These are phyloP conservation scores for Myotis myotis DNA, from an alignment of 2,797 vertebrate genomes.

Conservation along the genomic window DNA sequence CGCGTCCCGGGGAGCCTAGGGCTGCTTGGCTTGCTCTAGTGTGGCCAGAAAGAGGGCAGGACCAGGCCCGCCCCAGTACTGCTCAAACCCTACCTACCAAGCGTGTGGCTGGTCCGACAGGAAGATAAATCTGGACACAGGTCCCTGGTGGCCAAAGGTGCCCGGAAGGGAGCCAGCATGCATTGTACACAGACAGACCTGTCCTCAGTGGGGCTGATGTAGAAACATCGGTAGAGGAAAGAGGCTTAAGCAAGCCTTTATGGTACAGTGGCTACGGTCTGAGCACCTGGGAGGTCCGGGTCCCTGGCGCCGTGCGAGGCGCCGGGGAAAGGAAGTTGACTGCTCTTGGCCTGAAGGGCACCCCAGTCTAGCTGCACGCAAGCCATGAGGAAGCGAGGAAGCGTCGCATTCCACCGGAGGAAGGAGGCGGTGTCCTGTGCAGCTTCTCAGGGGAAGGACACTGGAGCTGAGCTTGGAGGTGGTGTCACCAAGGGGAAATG, in stretches of 20 bases:
- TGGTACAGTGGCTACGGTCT: not conserved
- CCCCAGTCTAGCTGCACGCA: not conserved
- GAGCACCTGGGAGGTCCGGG: not conserved
- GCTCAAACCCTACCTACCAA: not conserved
- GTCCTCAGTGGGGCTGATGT: not conserved
- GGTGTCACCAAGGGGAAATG: not conserved
- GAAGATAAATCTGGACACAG: not conserved
- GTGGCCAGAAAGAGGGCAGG: not conserved
- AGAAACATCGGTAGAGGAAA: not conserved
- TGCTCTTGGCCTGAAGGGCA: not conserved
- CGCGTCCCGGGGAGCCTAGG: not conserved
- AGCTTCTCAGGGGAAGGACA: not conserved
- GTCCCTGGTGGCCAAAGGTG: not conserved
- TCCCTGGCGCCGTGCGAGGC: accelerated
- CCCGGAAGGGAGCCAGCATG: not conserved
- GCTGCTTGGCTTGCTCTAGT: not conserved
- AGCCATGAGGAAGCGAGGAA: not conserved
- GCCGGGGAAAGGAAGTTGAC: too few species aligned
- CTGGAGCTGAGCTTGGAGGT: not conserved
- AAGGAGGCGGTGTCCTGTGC: not conserved
- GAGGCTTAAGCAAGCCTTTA: not conserved
- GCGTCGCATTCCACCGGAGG: not conserved
- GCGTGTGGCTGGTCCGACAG: not conserved
- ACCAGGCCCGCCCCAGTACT: not conserved
- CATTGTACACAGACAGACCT: not conserved